Conservation (phyloP, 2,113 vertebrate species). For the Oreochromis niloticus region DNA sequence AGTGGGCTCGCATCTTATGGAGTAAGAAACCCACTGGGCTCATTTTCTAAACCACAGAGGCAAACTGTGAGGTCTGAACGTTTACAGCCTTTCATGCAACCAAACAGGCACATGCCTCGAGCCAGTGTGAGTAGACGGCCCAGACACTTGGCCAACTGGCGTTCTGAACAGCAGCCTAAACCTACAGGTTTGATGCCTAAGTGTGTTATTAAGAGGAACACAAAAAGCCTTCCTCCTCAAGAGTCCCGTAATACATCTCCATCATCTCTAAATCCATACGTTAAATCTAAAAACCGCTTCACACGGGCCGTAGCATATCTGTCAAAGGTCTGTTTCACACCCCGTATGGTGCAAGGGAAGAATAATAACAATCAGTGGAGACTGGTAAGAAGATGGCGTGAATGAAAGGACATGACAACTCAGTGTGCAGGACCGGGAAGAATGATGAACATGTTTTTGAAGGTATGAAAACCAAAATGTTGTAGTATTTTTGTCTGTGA, state of each 20-base stretch:
- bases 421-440: not conserved
- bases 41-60: not conserved
- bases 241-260: not conserved
- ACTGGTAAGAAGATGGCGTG: not conserved
- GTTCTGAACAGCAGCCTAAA: not conserved
- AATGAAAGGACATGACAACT: not conserved
- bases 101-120: not conserved
- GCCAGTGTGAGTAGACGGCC: not conserved
- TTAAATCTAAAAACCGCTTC: conserved; percentile 4
- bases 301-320: not conserved
- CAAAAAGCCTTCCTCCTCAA: not conserved
- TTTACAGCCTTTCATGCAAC: not conserved
- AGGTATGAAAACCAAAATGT: not conserved
- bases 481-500: not conserved
- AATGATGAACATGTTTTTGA: not conserved
- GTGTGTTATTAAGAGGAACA: not conserved
- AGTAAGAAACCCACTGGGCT: not conserved
- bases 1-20: not conserved
- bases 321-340: not conserved
- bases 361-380: not conserved
- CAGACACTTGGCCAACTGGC: not conserved
- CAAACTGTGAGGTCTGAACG: not conserved
- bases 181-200: not conserved
- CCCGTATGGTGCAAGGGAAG: not conserved
- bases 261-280: not conserved